Evolutionary conservation across 2,888 invertebrate species (phyloP), one percentile per base, ranked within the genome.

Genomic region (Platycnemis pennipes): DNA sequence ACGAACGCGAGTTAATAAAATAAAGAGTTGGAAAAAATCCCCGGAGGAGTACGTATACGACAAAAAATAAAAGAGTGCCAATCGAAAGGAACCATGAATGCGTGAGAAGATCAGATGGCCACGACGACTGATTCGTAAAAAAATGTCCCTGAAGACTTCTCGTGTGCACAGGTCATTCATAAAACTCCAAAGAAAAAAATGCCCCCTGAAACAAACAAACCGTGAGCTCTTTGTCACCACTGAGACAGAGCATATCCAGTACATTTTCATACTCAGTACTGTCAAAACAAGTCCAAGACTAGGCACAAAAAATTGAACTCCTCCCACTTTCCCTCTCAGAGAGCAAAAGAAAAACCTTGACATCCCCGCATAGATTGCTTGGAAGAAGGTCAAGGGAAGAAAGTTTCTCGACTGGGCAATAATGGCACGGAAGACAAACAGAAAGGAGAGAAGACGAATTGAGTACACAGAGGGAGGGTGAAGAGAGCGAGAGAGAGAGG

Each of bases 341-440:
- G 31, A 37, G 31, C 11, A 0, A 77, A 31, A n/a, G 22, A n/a
- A 5, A 69, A 7, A 77, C 77, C 77, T 37, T 19, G 19, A 49
- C 19, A 11, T 49, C n/a, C 37, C 16, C 77, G 22, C 77, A 7
- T 2, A 63, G 63, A 37, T 77, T 37, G 31, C 16, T 16, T 2
- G 77, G 31, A 77, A n/a, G n/a, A n/a, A 77, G 77, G 77, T 13
- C 13, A 77, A 77, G 77, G 37, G 37, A 37, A 77, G 37, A 77
- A 77, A 77, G 77, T 37, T 77, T 77, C 37, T 37, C 31, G 37
- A 31, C n/a, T 2, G 77, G 77, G 77, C 77, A 77, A 77, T 77
- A 77, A 77, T 77, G 77, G 37, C 11, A 37, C 77, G 37, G 37
- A 77, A 77, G 77, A 77, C 77, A 77, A 77, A 77, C 77, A 77